phyloP scores from a whole-genome alignment of 30 jellyfish, hydroid and myxozoan species.

The Turritopsis dohrnii region DNA sequence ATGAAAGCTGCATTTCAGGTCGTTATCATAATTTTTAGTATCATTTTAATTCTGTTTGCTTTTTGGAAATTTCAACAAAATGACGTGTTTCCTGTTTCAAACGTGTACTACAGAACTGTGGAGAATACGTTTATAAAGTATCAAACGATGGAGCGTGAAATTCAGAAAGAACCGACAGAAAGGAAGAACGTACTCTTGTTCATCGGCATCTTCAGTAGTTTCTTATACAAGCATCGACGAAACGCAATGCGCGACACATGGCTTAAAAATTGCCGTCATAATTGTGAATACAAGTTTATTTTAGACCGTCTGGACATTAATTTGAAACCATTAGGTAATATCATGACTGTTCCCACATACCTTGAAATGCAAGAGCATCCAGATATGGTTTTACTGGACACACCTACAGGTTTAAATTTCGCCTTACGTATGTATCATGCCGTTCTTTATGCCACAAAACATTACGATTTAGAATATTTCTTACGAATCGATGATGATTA shows the following conservation, averaged over 20 bases:
- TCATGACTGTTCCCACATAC: neutral
- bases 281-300: neutral
- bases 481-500: constrained; percentile 75
- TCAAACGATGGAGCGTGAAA: neutral
- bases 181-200: neutral
- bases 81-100: neutral
- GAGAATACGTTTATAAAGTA: neutral
- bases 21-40: neutral
- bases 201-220: neutral
- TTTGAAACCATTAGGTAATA: neutral
- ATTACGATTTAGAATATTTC: constrained; percentile 62
- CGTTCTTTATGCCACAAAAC: constrained; percentile 64
- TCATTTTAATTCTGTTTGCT: neutral
- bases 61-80: neutral
- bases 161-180: neutral
- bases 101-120: neutral
- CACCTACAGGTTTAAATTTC: neutral
- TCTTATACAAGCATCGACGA: neutral
- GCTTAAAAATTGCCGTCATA: neutral
- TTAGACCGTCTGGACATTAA: neutral
- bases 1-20: neutral
- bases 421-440: constrained; percentile 34
- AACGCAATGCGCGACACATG: neutral
- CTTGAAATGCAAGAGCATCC: neutral
- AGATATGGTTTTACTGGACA: neutral